phyloP scores from a whole-genome alignment of 2,888 invertebrate genomes.

The Mallateleia sp. region DNA sequence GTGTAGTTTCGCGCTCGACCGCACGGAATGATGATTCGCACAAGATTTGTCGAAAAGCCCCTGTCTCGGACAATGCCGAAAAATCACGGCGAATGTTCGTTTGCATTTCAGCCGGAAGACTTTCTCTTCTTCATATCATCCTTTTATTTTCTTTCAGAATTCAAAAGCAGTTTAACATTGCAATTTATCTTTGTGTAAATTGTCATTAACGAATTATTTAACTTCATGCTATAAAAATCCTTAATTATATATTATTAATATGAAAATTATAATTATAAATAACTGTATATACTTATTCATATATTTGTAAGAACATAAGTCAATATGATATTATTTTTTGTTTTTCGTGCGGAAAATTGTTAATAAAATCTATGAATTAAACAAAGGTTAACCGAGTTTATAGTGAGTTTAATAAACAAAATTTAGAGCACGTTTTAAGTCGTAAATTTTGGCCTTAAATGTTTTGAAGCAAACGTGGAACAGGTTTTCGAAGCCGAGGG shows the following conservation, averaged over 20 bases:
- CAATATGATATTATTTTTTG: not conserved
- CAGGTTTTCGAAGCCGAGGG: conserved; percentile 73
- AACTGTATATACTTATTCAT: no score
- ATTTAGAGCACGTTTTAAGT: not conserved
- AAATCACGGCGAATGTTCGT: conserved; percentile 38
- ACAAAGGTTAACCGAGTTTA: not conserved
- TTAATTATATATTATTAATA: no score
- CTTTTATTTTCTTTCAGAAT: conserved; percentile 20
- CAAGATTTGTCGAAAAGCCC: conserved; percentile 44
- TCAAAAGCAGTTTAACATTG: not conserved
- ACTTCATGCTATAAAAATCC: no score
- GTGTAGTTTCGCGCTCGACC: conserved; percentile 78
- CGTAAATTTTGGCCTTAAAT: conserved; percentile 26
- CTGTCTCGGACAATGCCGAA: conserved; percentile 62
- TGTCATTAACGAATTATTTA: no score
- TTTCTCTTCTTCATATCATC: conserved; percentile 32
- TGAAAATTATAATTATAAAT: no score
- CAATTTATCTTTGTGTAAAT: no score
- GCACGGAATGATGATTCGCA: conserved; percentile 66
- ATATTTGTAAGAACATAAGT: not conserved
- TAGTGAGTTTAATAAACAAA: not conserved
- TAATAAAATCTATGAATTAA: not conserved
- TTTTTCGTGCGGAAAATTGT: not conserved
- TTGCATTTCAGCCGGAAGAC: conserved; percentile 10
- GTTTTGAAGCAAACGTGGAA: conserved; percentile 65